Evolutionary conservation across 2,888 invertebrate species (phyloP), one percentile per base, ranked within the genome.

Genomic region (Chrysolina haemoptera): DNA sequence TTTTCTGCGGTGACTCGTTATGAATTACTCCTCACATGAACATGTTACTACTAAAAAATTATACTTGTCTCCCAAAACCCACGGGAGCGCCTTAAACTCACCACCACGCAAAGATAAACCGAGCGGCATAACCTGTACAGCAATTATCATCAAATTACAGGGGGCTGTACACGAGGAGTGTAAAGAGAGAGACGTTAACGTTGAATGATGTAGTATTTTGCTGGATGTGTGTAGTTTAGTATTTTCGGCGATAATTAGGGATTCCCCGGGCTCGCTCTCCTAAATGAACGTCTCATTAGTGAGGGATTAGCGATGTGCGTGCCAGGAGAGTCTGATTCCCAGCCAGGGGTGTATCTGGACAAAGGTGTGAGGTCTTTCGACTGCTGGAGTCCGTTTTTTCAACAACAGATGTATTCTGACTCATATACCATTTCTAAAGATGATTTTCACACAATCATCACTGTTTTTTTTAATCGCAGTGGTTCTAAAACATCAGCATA

Each of bases 291-390:
- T 88, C 89, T 89, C 89, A 89, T 89, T 89, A 89, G 89, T 88
- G 88, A 88, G 87, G 89, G 89, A 89, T 89, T 89, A 89, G 89
- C 87, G 87, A 85, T 86, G 89, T 88, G 89, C 89, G 89, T 89
- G 89, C 86, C 79, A 76, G 81, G 85, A 83, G 85, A 85, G 82
- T 82, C 82, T 84, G 84, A 85, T 85, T 84, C 81, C 79, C 48
- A 69, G 64, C 62, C 48, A 62, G 48, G 72, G 63, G 64, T 35
- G 40, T 69, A n/a, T 68, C 53, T 40, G 59, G 68, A 40, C 53
- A 35, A 43, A 43, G 16, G 27, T 1, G 16, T 22, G 43, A 14
- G 50, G 40, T 5, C 2, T 12, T 2, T 12, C 1, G 9, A 4
- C 43, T 43, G 14, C 43, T 43, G 14, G 43, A 43, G 14, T 43